Base-by-base conservation (phyloP, 2,888 invertebrate genomes). In the Drosophila formosana region DNA sequence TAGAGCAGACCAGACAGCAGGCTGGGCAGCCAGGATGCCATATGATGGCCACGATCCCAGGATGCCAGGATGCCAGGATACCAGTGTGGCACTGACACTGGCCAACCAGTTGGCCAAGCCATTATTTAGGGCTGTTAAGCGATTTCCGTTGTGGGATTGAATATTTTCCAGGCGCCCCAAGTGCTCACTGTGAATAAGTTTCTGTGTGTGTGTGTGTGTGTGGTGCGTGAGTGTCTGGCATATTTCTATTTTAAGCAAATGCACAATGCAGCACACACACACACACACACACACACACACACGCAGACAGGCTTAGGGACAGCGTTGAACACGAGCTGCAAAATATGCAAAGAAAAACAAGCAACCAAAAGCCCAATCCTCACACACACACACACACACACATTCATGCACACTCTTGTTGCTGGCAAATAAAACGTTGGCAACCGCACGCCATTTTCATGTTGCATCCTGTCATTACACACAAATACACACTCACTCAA, bases 401-500 rank as follows among this genome's bases (percentile, higher is more conserved):
- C 30, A 39, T 34, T 11, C 32, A 32, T 18, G 34, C 43, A 39
- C 26, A 49, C 9, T 13, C 47, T 6, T 30, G 67, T 11, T 61
- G 65, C 64, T 65, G 61, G 75, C 67, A 86, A 88, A 84, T 84
- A 87, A 85, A 87, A 81, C 82, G 82, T 75, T 88, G 77, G 60
- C 70, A 72, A 85, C 89, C 85, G 76, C 89, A 84, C 84, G 84
- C 84, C 89, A 84, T 84, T 84, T 84, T 79, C 89, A 84, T 84
- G 89, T 84, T 84, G 84, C 86, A 89, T 87, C 89, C 84, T 84
- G 84, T 82, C 77, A 84, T 82, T 78, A 87, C 73, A 67, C 52
- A 69, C 66, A 60, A 67, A 77, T 51, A 61, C 49, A 41, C 51
- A 61, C 30, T 55, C 67, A 47, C 67, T 47, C 46, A 55, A 37